Evolutionary conservation across 1,140 invertebrate genomes (phyloP), one percentile per base, ranked within the genome.

Genomic region (Aleiodes sp.): DNA sequence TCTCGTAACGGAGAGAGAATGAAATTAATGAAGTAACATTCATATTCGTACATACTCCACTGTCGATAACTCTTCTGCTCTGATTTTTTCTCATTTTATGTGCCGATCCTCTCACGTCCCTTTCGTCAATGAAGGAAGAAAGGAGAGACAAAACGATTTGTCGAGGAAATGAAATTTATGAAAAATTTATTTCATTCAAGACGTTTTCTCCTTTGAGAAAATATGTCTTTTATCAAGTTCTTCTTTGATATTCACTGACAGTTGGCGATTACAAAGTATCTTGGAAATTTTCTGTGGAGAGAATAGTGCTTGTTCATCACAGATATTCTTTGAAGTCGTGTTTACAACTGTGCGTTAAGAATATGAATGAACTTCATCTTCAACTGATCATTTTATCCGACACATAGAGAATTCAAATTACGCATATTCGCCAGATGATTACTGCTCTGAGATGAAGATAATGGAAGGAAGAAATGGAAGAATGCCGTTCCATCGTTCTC

Each of bases 11-110:
- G 37, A 43, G 14, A 60, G 2, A 35, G 57, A 31, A 4, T 29
- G 37, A 12, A 37, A 24, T 63, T 63, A 43, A 63, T 63, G 41
- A 63, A 63, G 61, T 12, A 43, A 43, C n/a, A 26, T 41, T 63
- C 33, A 63, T 41, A 35, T 1, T 21, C 7, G 21, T 63, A 14
- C 35, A 63, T 63, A 41, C 28, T 63, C 46, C 12, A 24, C 46
- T 21, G 21, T 63, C 21, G 33, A 43, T 41, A 41, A 37, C 61
- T 10, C 37, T 21, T 28, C 61, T 21, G 24, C 28, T n/a, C 39
- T n/a, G 12, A 26, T 29, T 28, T 26, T 63, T 37, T 16, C 14
- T 37, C 24, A 41, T 43, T 33, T 2, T 21, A 19, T 62, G 16
- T 16, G 37, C 60, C 37, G 16, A 33, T 56, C 16, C 35, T 52